Evolutionary conservation across 2,113 vertebrate genomes (phyloP).

Genomic region (Istiophorus platypterus): DNA sequence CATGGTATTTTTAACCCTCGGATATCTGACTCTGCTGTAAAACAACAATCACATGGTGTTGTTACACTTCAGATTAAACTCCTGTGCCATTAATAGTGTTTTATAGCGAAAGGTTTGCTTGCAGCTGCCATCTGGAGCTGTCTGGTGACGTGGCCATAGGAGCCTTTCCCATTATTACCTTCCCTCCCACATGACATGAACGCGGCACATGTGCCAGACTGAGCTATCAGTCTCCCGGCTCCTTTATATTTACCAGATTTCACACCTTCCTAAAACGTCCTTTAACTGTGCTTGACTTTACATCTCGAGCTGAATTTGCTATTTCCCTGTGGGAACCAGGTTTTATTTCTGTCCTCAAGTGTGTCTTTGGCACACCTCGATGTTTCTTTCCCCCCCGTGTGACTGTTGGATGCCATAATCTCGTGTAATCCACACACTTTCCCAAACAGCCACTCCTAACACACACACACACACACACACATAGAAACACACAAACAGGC

Average conservation of each 20-base stretch:
- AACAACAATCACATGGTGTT: background rate
- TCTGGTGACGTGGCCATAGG: background rate
- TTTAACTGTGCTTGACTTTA: background rate
- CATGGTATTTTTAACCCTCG: background rate
- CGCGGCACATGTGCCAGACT: background rate
- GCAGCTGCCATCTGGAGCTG: background rate
- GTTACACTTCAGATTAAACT: background rate
- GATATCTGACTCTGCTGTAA: background rate
- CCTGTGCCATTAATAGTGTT: background rate
- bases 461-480: constrained; percentile 2
- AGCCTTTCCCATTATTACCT: background rate
- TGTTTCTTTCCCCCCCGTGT: background rate
- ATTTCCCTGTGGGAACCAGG: background rate
- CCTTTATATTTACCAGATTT: background rate
- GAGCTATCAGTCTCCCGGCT: background rate
- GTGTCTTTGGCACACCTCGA: background rate
- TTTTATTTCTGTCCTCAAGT: background rate
- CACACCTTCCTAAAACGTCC: background rate
- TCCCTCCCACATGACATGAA: background rate
- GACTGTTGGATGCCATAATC: background rate
- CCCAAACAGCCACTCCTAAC: background rate
- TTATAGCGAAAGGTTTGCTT: background rate
- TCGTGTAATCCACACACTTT: constrained; percentile 1
- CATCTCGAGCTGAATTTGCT: background rate
- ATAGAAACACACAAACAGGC: constrained; percentile 1